A percentile compares a stretch with the other conserved stretches of the same genome.
Evolutionary conservation across 2,888 invertebrate genomes (phyloP).

Genomic region (Dryococelus australis): DNA sequence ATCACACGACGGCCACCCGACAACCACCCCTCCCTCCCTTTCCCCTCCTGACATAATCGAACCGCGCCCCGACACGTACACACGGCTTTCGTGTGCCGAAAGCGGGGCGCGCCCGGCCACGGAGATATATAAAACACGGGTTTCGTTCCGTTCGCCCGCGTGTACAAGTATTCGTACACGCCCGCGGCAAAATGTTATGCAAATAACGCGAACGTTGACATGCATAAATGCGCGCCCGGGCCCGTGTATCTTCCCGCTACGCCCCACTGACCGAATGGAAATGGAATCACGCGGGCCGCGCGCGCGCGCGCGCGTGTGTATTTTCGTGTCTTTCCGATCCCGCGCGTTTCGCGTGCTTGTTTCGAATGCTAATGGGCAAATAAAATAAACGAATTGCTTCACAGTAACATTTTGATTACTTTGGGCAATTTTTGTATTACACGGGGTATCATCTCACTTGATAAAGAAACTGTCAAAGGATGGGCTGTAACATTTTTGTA

Average conservation of each 20-base stretch:
- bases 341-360: background rate
- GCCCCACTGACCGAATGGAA: background rate
- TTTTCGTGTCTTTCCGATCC: background rate
- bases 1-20: background rate
- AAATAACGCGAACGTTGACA: background rate
- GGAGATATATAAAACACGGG: background rate
- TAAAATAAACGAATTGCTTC: too few relatives aligned
- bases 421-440: too few relatives aligned
- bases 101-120: background rate
- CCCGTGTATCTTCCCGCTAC: background rate
- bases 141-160: constrained; percentile 4
- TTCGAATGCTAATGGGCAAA: too few relatives aligned
- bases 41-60: background rate
- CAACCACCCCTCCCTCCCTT: background rate
- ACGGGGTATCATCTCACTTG: too few relatives aligned
- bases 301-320: background rate
- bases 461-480: too few relatives aligned
- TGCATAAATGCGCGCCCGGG: background rate
- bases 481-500: too few relatives aligned
- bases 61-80: background rate
- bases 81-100: background rate
- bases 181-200: constrained; percentile 11
- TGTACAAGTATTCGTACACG: background rate
- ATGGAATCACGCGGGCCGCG: background rate
- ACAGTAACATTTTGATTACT: too few relatives aligned